phyloP scores from a whole-genome alignment of 2,888 invertebrate genomes.

The Zaprionus bogoriensis region DNA sequence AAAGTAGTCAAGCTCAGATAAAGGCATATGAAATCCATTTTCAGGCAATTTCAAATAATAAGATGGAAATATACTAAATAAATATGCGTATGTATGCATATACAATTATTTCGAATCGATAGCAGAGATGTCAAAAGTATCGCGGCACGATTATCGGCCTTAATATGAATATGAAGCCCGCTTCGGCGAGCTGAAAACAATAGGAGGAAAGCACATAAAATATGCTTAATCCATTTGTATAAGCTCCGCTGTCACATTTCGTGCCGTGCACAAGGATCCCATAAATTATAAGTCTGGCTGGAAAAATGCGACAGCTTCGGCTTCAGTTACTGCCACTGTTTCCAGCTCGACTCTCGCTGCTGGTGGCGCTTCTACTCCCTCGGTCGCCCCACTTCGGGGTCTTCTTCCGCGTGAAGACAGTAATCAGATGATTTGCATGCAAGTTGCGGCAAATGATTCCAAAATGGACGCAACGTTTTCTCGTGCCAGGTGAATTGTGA shows the following conservation, averaged over 20 bases:
- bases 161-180: no score
- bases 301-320: conserved; percentile 19
- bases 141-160: not conserved
- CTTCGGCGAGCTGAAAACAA: not conserved
- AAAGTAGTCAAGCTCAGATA: no score
- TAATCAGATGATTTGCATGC: conserved; percentile 45
- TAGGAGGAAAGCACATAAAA: conserved; percentile 5
- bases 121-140: not conserved
- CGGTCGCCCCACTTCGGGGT: no score
- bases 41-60: no score
- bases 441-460: conserved; percentile 29
- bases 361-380: not conserved
- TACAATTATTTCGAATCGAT: no score
- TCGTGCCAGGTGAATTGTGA: conserved; percentile 23
- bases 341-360: not conserved
- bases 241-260: conserved; percentile 30
- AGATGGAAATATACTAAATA: no score
- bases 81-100: no score
- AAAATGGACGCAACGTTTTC: conserved; percentile 17
- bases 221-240: conserved; percentile 32
- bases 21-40: no score
- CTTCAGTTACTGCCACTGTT: not conserved
- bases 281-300: conserved; percentile 32
- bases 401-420: conserved; percentile 15
- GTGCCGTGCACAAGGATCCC: conserved; percentile 6